Evolutionary conservation across 1,140 invertebrate species (phyloP), one percentile per base, ranked within the genome.

Genomic region (Myzus persicae): DNA sequence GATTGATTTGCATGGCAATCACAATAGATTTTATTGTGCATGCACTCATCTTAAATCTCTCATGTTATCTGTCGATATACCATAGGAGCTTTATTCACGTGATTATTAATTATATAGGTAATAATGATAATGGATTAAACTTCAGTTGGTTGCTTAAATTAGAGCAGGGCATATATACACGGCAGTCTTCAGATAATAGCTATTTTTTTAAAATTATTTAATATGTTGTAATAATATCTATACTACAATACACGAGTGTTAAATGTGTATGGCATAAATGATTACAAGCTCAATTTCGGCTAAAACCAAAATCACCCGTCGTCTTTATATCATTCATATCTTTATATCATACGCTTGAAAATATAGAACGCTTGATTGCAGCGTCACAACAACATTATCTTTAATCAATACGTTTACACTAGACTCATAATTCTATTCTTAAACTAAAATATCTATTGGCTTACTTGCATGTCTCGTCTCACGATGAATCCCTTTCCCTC

Each of bases 401-500:
- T n/a, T n/a, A n/a, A n/a, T n/a, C n/a, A n/a, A 14, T 46, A 18
- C 11, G 11, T 42, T 7, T 18, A 46, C 46, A 46, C 42, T 48
- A 48, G 46, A 48, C 48, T 1, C 22, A 51, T 7, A 6, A 9
- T 51, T 20, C 48, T 51, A 54, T 67, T 67, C 11, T 67, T 67
- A 42, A 4, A 85, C 26, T 42, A 42, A 11, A 24, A 7, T 42
- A 84, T 42, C 0, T 7, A 38, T 51, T 14, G 48, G 90, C 90
- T 93, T 94, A 94, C 94, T 94, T 94, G 94, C 94, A 94, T 94
- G 89, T 94, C 94, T 42, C 94, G 82, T 89, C 94, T 94, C 31
- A 94, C 88, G n/a, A 94, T 94, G 93, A 94, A 94, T 14, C 94
- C 94, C 91, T 94, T 94, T 46, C 93, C 91, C 59, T 94, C 94